Percentiles rank a stretch among this genome's conserved stretches.
Conservation (phyloP, 2,797 vertebrate genomes). For the Choloepus didactylus region DNA sequence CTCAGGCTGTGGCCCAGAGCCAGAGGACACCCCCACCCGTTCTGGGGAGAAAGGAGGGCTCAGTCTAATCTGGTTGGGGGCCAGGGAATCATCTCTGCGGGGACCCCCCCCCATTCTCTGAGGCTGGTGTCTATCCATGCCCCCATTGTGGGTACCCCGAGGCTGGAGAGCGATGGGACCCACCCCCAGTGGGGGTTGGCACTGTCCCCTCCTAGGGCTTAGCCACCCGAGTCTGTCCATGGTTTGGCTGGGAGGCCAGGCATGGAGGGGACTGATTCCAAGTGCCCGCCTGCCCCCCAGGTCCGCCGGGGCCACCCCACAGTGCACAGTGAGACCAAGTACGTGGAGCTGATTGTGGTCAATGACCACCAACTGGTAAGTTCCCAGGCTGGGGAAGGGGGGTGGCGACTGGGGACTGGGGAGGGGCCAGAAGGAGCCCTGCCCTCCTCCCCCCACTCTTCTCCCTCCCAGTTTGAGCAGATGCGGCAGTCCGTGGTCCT, state of each 20-base stretch:
- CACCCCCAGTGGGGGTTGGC: not conserved
- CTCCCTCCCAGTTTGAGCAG: constrained; percentile 91
- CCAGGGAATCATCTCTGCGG: not conserved
- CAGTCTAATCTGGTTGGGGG: not conserved
- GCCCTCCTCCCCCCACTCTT: not conserved
- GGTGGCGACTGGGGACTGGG: rapidly evolving
- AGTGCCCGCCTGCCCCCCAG: constrained; percentile 85
- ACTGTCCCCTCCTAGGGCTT: not conserved
- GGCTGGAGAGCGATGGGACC: not conserved
- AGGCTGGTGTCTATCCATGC: not conserved
- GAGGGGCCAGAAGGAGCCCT: not conserved
- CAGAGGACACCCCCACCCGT: not conserved
- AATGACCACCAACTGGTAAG: constrained; percentile 96
- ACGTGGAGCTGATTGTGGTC: constrained; percentile 96
- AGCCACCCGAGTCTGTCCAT: rapidly evolving
- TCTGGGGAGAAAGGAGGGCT: not conserved
- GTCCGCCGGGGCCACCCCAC: constrained; percentile 93
- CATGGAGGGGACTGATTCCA: constrained; percentile 82
- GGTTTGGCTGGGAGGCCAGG: not conserved
- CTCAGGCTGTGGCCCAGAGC: constrained; percentile 63
- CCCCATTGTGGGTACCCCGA: not conserved
- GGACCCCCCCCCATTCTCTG: not conserved
- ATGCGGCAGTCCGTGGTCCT: constrained; percentile 93
- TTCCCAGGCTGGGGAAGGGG: rapidly evolving
- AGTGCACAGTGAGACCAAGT: constrained; percentile 97